Evolutionary conservation across 2,113 vertebrate genomes (phyloP).

Genomic region (mouse (Mus musculus)): DNA sequence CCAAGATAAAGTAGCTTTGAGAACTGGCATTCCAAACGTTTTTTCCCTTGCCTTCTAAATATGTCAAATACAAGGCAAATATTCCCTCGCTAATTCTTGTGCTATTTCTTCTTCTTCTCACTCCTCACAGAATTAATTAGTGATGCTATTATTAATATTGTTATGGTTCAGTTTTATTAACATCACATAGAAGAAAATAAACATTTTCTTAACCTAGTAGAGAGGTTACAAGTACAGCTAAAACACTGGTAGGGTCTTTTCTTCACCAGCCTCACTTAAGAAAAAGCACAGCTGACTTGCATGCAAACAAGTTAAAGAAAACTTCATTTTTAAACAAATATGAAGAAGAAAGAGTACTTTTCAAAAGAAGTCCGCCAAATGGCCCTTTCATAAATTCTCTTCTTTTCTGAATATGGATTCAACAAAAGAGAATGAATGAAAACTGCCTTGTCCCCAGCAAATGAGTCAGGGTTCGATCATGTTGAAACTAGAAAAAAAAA

Average conservation of each 20-base stretch:
- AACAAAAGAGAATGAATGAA: slow-evolving; percentile 2
- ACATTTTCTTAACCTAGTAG: background rate
- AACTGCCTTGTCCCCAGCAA: background rate
- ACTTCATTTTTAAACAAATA: background rate
- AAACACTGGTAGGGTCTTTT: background rate
- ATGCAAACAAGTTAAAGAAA: background rate
- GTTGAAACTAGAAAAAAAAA: background rate
- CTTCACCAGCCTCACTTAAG: background rate
- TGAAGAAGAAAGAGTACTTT: background rate
- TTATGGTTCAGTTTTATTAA: background rate
- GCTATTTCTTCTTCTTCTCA: background rate
- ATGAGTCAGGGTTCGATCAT: background rate
- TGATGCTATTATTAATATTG: background rate
- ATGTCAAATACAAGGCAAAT: background rate
- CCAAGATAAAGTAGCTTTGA: background rate
- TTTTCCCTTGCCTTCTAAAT: background rate
- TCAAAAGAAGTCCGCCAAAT: background rate
- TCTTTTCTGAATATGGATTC: background rate
- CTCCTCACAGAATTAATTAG: background rate
- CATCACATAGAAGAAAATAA: background rate
- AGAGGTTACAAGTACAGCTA: background rate
- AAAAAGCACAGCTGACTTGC: background rate
- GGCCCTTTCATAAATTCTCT: background rate
- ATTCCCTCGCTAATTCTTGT: background rate
- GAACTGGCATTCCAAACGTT: background rate